These are phyloP conservation scores for Ceuthmochares aereus DNA, from an alignment of 2,113 vertebrate genomes.

Conservation along the genomic window DNA sequence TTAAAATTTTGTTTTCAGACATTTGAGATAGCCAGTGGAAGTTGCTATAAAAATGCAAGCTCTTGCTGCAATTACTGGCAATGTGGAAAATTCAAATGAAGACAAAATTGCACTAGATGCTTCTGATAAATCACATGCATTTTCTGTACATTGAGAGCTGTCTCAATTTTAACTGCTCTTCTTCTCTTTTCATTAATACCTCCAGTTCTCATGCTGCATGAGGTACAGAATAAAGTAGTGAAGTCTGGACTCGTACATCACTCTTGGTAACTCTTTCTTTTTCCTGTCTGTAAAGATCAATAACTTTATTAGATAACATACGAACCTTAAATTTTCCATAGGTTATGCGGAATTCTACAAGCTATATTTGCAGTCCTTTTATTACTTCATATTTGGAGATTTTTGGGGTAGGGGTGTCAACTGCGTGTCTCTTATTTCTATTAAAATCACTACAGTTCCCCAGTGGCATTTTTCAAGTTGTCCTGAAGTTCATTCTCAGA, in stretches of 20 bases:
- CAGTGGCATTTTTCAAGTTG: neutral
- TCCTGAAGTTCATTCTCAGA: neutral
- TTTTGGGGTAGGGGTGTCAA: fast-evolving
- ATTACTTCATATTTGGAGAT: neutral
- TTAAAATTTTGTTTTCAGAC: neutral
- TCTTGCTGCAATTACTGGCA: neutral
- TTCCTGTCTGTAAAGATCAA: neutral
- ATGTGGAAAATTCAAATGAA: neutral
- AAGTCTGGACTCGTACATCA: neutral
- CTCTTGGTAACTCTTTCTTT: neutral
- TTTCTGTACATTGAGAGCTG: neutral
- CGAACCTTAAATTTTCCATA: neutral
- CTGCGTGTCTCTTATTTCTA: fast-evolving
- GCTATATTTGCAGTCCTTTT: neutral
- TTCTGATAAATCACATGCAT: neutral
- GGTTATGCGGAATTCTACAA: neutral
- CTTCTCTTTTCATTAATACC: neutral
- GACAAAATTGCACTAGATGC: neutral
- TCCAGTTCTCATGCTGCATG: neutral
- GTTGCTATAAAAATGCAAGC: neutral
- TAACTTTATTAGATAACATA: neutral
- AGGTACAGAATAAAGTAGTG: neutral
- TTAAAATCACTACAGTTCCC: neutral
- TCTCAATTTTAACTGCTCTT: neutral
- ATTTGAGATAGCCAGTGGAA: neutral